Conservation (phyloP, 2,113 vertebrate species). For the Chamaea fasciata region DNA sequence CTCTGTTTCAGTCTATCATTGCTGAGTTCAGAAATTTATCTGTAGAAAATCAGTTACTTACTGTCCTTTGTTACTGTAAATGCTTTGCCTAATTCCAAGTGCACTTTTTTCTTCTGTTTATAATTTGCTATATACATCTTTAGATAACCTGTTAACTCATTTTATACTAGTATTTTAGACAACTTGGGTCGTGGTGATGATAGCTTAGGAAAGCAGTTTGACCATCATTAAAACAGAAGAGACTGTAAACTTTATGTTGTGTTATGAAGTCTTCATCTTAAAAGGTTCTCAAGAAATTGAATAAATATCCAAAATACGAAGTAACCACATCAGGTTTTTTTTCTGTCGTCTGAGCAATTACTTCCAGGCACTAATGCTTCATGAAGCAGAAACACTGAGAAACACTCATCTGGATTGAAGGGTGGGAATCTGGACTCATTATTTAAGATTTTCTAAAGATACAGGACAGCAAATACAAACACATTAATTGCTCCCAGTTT, state of each 20-base stretch:
- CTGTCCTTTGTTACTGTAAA: not conserved
- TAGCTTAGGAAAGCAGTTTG: not conserved
- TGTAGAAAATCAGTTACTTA: not conserved
- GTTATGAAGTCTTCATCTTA: not conserved
- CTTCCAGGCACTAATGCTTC: not conserved
- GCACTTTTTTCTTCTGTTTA: not conserved
- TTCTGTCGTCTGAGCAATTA: not conserved
- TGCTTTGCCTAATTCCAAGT: not conserved
- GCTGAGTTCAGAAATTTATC: not conserved
- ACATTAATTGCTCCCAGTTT: not conserved
- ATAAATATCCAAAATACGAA: not conserved
- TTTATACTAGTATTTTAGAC: not conserved
- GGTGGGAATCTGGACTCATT: not conserved
- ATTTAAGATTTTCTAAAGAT: not conserved
- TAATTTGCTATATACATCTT: not conserved
- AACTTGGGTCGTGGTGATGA: accelerated
- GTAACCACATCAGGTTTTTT: not conserved
- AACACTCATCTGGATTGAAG: not conserved
- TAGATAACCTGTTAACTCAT: not conserved
- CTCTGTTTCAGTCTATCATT: not conserved
- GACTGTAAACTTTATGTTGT: not conserved
- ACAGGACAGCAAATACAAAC: not conserved
- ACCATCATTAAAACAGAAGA: not conserved
- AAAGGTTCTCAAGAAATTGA: not conserved
- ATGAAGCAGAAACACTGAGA: not conserved